phyloP scores from a whole-genome alignment of 2,888 invertebrate species.

The Diarsia dahlii region DNA sequence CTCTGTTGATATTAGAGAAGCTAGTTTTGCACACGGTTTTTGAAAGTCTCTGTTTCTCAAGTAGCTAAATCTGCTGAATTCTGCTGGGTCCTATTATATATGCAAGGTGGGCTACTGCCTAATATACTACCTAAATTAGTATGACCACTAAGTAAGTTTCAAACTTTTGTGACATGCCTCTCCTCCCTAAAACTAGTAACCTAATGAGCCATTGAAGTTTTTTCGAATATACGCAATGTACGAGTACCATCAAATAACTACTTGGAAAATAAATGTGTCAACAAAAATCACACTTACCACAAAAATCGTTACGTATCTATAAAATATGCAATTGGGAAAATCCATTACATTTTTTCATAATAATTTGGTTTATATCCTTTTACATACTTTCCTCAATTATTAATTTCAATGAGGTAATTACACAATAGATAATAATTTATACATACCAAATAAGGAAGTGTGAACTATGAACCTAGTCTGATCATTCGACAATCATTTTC shows the following conservation, averaged over 20 bases:
- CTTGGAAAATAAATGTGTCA: not conserved
- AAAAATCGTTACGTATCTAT: not conserved
- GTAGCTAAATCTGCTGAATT: not conserved
- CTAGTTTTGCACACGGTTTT: not conserved
- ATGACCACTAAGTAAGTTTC: not conserved
- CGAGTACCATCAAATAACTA: not conserved
- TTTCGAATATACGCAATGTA: not conserved
- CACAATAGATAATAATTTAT: conserved; percentile 4
- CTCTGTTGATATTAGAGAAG: conserved; percentile 2
- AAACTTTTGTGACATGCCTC: too few species aligned
- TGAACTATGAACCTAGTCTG: not conserved
- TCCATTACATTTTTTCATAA: not conserved
- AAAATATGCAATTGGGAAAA: conserved; percentile 3
- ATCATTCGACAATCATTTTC: conserved; percentile 4
- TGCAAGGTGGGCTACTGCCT: too few species aligned
- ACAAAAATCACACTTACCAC: not conserved
- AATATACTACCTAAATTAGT: not conserved
- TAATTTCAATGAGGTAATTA: not conserved
- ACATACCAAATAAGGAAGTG: not conserved
- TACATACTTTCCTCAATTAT: conserved; percentile 5
- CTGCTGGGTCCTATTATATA: not conserved
- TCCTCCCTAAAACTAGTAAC: too few species aligned
- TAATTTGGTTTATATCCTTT: not conserved
- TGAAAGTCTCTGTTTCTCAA: not conserved
- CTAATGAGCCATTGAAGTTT: not conserved